phyloP scores from a whole-genome alignment of 2,113 vertebrate genomes.

The Cromileptes altivelis region DNA sequence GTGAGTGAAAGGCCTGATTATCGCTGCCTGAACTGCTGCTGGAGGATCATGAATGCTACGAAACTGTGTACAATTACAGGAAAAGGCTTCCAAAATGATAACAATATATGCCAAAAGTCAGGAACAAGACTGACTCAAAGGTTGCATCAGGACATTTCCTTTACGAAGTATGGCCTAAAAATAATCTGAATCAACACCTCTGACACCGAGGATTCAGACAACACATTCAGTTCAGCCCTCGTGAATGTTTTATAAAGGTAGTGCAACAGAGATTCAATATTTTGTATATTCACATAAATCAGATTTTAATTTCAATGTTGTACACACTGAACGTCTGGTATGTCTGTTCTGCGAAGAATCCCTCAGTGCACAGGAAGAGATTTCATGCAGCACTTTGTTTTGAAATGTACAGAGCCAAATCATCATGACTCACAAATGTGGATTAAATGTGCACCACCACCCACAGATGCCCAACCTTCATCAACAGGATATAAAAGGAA shows the following conservation, averaged over 20 bases:
- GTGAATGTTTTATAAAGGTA: too few species aligned
- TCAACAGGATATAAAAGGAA: conserved; percentile 18
- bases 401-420: not conserved
- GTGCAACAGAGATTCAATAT: not conserved
- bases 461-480: not conserved
- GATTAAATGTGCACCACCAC: conserved; percentile 4
- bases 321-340: not conserved
- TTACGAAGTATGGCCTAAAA: not conserved
- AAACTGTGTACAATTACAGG: not conserved
- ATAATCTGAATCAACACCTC: not conserved
- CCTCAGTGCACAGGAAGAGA: not conserved
- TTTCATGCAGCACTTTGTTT: not conserved
- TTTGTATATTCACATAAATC: not conserved
- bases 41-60: not conserved
- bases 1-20: not conserved
- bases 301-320: not conserved
- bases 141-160: not conserved
- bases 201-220: not conserved
- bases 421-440: not conserved
- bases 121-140: not conserved
- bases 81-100: not conserved
- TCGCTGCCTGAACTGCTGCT: not conserved
- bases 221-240: not conserved
- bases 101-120: not conserved
- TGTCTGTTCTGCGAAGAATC: not conserved